Evolutionary conservation across 2,113 vertebrate species (phyloP), one percentile per base, ranked within the genome.

Genomic region (Macquaria australasica): DNA sequence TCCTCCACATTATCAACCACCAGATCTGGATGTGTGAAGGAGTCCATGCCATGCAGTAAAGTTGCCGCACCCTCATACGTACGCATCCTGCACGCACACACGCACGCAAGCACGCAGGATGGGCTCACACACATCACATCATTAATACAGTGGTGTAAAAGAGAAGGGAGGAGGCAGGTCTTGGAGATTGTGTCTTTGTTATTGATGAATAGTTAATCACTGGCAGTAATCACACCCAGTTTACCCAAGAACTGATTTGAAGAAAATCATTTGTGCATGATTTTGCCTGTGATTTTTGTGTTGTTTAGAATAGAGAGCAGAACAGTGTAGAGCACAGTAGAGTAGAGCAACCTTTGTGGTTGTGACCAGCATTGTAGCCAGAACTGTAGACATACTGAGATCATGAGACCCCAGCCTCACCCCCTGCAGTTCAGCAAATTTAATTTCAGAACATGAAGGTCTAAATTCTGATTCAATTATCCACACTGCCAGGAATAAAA

Each of bases 1-100:
- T 21, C 58, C 45, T 53, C 6, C 56, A 67, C 55, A 53, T 20
- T 71, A 76, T 88, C 88, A 62, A 0, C 58, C 83, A 62, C 81
- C 81, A 78, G 81, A 88, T 88, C 74, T 90, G 74, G 60, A 82
- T 79, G 67, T 83, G 67, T 88, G 63, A 79, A 58, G 85, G 88
- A 87, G 88, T 73, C 81, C 81, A 82, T 82, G 87, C 89, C 93
- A 88, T 94, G 89, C 93, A 91, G 91, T 91, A 81, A 92, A 89
- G 90, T 88, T 92, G 95, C 95, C 95, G 89, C 94, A 93, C 95
- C 94, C 95, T 93, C 91, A 81, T 75, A 91, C 90, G 87, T 76
- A 93, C 86, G 77, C 90, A 66, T 71, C 82, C 67, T 59, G 59
- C 77, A 83, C 80, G 73, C 85, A 82, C 79, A 80, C 81, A 56